Evolutionary conservation across 2,888 invertebrate species (phyloP).

Genomic region (Philaethria dido): DNA sequence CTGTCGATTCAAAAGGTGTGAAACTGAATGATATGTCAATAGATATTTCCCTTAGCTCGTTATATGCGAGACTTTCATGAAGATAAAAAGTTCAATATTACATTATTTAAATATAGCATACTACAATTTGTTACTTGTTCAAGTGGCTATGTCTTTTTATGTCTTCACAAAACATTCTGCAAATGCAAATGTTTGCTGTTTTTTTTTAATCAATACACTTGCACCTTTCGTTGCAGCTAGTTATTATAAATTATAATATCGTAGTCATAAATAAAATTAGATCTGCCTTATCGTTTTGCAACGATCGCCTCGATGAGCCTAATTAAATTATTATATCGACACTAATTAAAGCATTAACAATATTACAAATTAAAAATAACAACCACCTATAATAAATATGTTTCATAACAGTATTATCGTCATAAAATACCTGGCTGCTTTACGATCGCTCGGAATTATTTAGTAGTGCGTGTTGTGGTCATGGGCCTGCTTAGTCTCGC

Average conservation of each 20-base stretch:
- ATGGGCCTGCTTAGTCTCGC: constrained; percentile 49
- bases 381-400: constrained; percentile 36
- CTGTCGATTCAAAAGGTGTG: not conserved
- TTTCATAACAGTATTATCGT: constrained; percentile 39
- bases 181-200: constrained; percentile 7
- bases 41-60: not conserved
- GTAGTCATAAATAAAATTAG: constrained; percentile 6
- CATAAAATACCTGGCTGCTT: constrained; percentile 42
- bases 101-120: not conserved
- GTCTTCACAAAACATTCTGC: not conserved
- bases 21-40: too few relatives aligned
- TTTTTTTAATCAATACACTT: not conserved
- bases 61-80: not conserved
- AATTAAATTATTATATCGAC: constrained; percentile 33
- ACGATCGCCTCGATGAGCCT: not conserved
- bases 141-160: constrained; percentile 4
- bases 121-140: not conserved
- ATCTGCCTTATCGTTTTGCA: not conserved
- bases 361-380: constrained; percentile 36
- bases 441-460: constrained; percentile 40
- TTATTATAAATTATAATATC: not conserved
- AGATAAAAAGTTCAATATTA: not conserved
- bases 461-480: constrained; percentile 47
- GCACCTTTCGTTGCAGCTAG: constrained; percentile 10
- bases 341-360: constrained; percentile 31